Percentiles rank a stretch among this genome's conserved stretches.
phyloP scores from a whole-genome alignment of 2,113 vertebrate genomes.

The Pipa parva region DNA sequence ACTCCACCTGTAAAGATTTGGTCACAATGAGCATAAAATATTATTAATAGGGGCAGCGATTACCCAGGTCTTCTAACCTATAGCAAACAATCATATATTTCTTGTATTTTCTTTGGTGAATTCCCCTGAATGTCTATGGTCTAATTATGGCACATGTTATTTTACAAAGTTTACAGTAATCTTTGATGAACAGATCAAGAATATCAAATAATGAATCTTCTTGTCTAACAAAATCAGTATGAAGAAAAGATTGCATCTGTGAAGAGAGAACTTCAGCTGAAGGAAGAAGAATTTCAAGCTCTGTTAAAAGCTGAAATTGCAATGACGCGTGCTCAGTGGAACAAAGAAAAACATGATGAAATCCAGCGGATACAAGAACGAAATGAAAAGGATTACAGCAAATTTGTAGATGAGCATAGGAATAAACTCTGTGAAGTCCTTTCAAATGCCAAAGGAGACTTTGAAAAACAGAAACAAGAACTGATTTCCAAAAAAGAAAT shows the following conservation, averaged over 20 bases:
- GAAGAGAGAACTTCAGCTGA: slow-evolving; percentile 67
- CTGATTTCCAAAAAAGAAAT: slow-evolving; percentile 71
- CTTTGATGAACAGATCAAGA: no score
- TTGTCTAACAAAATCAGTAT: slow-evolving; percentile 56
- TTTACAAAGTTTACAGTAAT: no score
- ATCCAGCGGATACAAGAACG: slow-evolving; percentile 66
- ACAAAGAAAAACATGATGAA: slow-evolving; percentile 84
- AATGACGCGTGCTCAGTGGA: slow-evolving; percentile 77
- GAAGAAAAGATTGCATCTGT: slow-evolving; percentile 70
- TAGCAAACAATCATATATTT: no score
- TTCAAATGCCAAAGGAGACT: slow-evolving; percentile 66
- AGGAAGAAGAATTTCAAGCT: slow-evolving; percentile 66
- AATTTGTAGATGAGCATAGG: slow-evolving; percentile 72
- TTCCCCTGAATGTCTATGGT: no score
- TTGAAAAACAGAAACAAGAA: slow-evolving; percentile 66
- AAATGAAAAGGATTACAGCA: slow-evolving; percentile 71
- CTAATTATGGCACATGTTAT: no score
- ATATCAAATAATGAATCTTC: no score
- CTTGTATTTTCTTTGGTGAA: no score
- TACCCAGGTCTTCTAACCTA: no score
- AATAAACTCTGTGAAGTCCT: slow-evolving; percentile 71
- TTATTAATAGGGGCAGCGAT: no score
- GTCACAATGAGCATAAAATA: no score
- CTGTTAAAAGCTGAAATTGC: slow-evolving; percentile 81
- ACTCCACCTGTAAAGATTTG: no score